Base-by-base conservation (phyloP, 2,797 vertebrate genomes). In the Harpagifer antarcticus region DNA sequence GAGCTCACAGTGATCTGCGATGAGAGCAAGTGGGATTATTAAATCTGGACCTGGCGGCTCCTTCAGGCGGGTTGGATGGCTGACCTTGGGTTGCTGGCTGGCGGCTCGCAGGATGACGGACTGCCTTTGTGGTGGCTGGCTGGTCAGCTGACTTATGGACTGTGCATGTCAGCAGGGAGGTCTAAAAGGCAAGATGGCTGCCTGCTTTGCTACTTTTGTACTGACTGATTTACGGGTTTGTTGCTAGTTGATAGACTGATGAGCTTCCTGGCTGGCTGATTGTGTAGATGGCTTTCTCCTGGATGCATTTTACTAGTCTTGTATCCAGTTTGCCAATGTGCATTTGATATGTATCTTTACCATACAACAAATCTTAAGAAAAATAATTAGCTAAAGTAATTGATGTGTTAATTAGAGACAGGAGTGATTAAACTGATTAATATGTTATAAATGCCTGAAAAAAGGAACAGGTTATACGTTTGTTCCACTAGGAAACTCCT, bases 51-150 rank as follows among this genome's bases (percentile, higher is more conserved):
- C 69, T 64, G 74, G 85, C 82, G 82, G 82, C 75, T 88, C 76
- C 79, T 92, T 63, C 77, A 55, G 86, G 82, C 85, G 59, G 62
- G 52, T 60, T 79, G 64, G 53, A 77, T 83, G 83, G 82, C 79
- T 82, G 91, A 92, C 89, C 91, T 92, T 91, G 90, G 85, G 76
- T 83, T 82, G 50, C 86, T 58, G 82, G 81, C 86, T 84, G 76
- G 72, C 71, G 45, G 74, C 71, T 45, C 58, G 72, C 66, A 20
- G 6, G 48, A 82, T 65, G 82, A 88, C 74, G 70, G 82, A 74
- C 76, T 55, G 78, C 23, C 65, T 72, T 79, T 58, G 56, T 63
- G 68, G 49, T 79, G 68, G 33, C 70, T 37, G 76, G 78, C 81
- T 79, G 60, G 82, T 74, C 72, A 64, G 72, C 68, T 81, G 80